Evolutionary conservation across 1,140 invertebrate species (phyloP).

Genomic region (Drosophila takahashii): DNA sequence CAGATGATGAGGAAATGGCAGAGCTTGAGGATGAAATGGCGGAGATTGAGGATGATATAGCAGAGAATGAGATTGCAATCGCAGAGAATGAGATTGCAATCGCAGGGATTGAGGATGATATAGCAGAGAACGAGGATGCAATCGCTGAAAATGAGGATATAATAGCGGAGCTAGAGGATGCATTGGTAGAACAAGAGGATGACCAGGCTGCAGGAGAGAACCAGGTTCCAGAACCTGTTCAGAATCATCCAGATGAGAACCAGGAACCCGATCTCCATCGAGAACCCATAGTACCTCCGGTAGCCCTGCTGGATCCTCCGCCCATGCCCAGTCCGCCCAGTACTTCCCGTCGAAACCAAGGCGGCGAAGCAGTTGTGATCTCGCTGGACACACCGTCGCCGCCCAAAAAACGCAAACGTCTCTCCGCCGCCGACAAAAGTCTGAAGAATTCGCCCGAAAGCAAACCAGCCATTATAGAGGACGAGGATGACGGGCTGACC

Average conservation of each 20-base stretch:
- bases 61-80: too few relatives aligned
- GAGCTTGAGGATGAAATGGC: too few relatives aligned
- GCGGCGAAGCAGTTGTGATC: conserved; percentile 15
- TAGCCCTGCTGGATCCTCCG: background rate
- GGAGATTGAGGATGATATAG: too few relatives aligned
- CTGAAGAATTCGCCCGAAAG: conserved; percentile 16
- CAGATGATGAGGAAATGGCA: background rate
- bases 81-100: too few relatives aligned
- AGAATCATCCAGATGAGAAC: background rate
- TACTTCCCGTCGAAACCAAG: conserved; percentile 4
- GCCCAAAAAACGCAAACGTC: conserved; percentile 74
- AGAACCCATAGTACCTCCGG: background rate
- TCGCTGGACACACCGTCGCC: conserved; percentile 57
- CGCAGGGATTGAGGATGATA: background rate
- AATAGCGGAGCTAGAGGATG: too few relatives aligned
- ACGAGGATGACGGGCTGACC: conserved; percentile 88
- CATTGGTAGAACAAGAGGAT: background rate
- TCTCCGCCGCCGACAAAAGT: conserved; percentile 12
- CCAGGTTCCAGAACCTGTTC: background rate
- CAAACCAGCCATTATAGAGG: conserved; percentile 54
- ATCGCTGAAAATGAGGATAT: too few relatives aligned
- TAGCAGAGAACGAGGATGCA: too few relatives aligned
- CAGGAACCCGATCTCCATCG: background rate
- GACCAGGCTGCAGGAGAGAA: too few relatives aligned
- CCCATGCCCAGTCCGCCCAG: conserved; percentile 5